Base-by-base conservation (phyloP, 2,113 vertebrate species). In the Phylloscopus trochilus region DNA sequence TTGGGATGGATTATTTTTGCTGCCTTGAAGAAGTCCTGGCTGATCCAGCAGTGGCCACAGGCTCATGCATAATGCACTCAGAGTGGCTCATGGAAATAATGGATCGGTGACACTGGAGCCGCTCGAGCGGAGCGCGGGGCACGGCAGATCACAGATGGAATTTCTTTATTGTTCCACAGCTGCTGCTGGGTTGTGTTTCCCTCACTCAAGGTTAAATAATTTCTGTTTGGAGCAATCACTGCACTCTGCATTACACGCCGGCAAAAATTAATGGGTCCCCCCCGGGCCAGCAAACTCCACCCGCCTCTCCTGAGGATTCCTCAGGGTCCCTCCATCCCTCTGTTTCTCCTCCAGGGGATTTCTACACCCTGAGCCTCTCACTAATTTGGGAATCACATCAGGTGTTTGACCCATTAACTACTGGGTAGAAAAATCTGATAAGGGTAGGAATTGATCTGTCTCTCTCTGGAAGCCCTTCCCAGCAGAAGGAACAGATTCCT, bases 191-290 rank as follows among this genome's bases (percentile, higher is more conserved):
- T 22, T 63, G 75, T 44, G 78, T 85, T 96, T 79, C 84, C n/a
- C 77, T 89, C 55, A 13, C 89, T 96, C 95, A 85, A 96, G 92
- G 95, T 95, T 96, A 96, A 95, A 87, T 66, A 31, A 64, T 67
- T 96, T 75, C 89, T 90, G 76, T 87, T 95, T 69, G 70, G 73
- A 93, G 91, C 91, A 76, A 83, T 85, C 80, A 43, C 15, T 62
- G 79, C 62, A 23, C 92, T 85, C 93, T 69, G 78, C 73, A 20
- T 87, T 77, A 94, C 87, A 90, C 2, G 7, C 58, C 15, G 6
- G 56, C 52, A 91, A 91, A 94, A 94, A 92, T 83, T 90, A 96
- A 93, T 51, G 82, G 60, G 4, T 35, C 41, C 66, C 37, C 56
- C 30, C 33, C 2, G 31, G 88, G 88, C 66, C 68, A 41, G 66